Percentiles rank a stretch among this genome's conserved stretches.
These are phyloP conservation scores for Sinohyriopsis cumingii DNA, from an alignment of 2,888 invertebrate species.

Conservation along the genomic window DNA sequence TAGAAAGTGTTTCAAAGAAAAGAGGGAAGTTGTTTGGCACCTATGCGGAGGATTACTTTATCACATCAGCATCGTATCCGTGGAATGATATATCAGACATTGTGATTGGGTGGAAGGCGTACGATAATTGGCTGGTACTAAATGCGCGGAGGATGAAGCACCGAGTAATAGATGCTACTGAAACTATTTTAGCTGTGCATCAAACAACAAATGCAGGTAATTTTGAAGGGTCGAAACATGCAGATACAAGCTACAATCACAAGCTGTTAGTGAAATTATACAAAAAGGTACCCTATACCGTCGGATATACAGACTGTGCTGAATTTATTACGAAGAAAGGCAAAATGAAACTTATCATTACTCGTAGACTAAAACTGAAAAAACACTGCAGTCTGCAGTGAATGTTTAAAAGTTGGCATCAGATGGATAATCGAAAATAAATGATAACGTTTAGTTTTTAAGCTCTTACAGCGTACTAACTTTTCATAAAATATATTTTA, in stretches of 20 bases:
- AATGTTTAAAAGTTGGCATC: too few species aligned
- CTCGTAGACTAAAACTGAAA: too few species aligned
- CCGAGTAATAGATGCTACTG: slow-evolving; percentile 28
- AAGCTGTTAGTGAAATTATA: slow-evolving; percentile 14
- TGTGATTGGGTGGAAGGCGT: slow-evolving; percentile 36
- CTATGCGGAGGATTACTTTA: slow-evolving; percentile 38
- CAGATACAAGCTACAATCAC: slow-evolving; percentile 14
- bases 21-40: slow-evolving; percentile 20
- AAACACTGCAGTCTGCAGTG: too few species aligned
- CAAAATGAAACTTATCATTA: too few species aligned
- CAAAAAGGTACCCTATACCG: slow-evolving; percentile 11
- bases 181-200: slow-evolving; percentile 35
- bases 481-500: too few species aligned
- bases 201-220: slow-evolving; percentile 33
- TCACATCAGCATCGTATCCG: slow-evolving; percentile 30
- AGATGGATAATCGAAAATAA: not conserved
- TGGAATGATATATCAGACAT: slow-evolving; percentile 39
- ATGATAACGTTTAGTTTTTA: too few species aligned
- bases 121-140: slow-evolving; percentile 41
- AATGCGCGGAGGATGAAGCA: slow-evolving; percentile 17
- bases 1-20: slow-evolving; percentile 7
- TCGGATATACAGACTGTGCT: slow-evolving; percentile 17
- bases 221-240: slow-evolving; percentile 14
- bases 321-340: not conserved
- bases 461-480: too few species aligned